Evolutionary conservation across 2,797 vertebrate genomes (phyloP).

Genomic region (Lithobates sylvaticus): DNA sequence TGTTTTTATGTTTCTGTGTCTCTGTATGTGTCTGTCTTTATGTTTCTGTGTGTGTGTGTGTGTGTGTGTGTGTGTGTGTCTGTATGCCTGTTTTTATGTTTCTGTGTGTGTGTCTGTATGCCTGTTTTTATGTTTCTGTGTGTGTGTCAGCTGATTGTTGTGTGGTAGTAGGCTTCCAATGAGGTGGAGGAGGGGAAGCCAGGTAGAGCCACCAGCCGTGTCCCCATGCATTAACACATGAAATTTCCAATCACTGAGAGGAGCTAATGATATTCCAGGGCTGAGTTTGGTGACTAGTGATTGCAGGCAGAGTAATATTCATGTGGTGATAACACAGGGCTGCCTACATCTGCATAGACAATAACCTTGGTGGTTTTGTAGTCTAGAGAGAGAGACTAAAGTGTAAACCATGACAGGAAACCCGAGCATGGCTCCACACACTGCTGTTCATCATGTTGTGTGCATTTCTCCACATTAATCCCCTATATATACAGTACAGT

Average conservation of each 20-base stretch:
- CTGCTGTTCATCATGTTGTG: neutral
- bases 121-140: neutral
- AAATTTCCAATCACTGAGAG: conserved; percentile 17
- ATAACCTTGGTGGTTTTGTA: neutral
- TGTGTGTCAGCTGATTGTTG: neutral
- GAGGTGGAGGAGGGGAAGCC: conserved; percentile 27
- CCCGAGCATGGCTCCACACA: too few relatives aligned
- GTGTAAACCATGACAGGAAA: too few relatives aligned
- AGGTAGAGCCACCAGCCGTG: neutral
- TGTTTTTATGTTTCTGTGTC: too few relatives aligned
- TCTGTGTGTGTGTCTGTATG: neutral
- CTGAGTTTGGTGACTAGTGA: conserved; percentile 1
- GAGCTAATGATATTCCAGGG: conserved; percentile 18
- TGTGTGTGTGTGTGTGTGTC: too few relatives aligned
- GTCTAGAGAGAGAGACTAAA: neutral
- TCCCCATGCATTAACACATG: conserved; percentile 9
- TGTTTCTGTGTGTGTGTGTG: too few relatives aligned
- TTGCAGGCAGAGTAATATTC: conserved; percentile 19
- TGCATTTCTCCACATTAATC: neutral
- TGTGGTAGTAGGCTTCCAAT: conserved; percentile 1
- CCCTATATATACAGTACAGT: too few relatives aligned
- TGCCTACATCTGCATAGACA: conserved; percentile 44
- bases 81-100: too few relatives aligned
- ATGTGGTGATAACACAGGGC: neutral
- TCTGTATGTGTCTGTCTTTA: too few relatives aligned